phyloP scores from a whole-genome alignment of 2,888 invertebrate species.

The Himalopsyche tibetana region DNA sequence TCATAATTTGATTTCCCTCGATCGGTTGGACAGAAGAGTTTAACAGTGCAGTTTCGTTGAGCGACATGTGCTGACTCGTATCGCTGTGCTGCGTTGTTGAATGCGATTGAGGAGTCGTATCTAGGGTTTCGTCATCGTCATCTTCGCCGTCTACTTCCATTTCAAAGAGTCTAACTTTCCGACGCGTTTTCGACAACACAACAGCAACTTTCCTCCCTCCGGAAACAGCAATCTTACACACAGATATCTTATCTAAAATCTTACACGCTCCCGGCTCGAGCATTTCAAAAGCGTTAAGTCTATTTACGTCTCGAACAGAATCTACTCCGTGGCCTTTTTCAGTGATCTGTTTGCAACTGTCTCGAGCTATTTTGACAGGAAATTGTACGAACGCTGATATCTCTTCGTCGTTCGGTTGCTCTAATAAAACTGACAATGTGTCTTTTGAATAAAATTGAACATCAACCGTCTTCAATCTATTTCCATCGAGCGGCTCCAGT shows the following conservation, averaged over 20 bases:
- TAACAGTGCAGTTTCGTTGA: slow-evolving; percentile 55
- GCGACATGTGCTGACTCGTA: slow-evolving; percentile 68
- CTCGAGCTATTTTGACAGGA: slow-evolving; percentile 73
- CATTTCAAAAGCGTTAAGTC: slow-evolving; percentile 76
- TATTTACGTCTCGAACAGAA: slow-evolving; percentile 70
- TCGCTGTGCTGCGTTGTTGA: slow-evolving; percentile 69
- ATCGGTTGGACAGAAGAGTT: slow-evolving; percentile 52
- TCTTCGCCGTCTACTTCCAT: slow-evolving; percentile 96
- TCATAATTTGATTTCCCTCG: slow-evolving; percentile 52
- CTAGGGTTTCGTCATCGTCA: slow-evolving; percentile 81
- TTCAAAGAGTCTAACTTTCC: slow-evolving; percentile 91
- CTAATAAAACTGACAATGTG: slow-evolving; percentile 83
- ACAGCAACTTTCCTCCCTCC: slow-evolving; percentile 90
- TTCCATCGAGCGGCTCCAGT: slow-evolving; percentile 67
- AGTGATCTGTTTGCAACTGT: slow-evolving; percentile 71
- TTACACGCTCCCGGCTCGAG: slow-evolving; percentile 77
- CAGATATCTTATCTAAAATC: slow-evolving; percentile 81
- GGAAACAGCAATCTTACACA: slow-evolving; percentile 87
- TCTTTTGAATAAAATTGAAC: slow-evolving; percentile 86
- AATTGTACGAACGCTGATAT: slow-evolving; percentile 75
- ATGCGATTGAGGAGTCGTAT: slow-evolving; percentile 73
- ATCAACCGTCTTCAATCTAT: slow-evolving; percentile 78
- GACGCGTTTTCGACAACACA: slow-evolving; percentile 85
- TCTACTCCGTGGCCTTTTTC: slow-evolving; percentile 55
- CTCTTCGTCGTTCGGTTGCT: slow-evolving; percentile 74